Conservation (phyloP, 2,113 vertebrate species). For the Elaphurus davidianus region DNA sequence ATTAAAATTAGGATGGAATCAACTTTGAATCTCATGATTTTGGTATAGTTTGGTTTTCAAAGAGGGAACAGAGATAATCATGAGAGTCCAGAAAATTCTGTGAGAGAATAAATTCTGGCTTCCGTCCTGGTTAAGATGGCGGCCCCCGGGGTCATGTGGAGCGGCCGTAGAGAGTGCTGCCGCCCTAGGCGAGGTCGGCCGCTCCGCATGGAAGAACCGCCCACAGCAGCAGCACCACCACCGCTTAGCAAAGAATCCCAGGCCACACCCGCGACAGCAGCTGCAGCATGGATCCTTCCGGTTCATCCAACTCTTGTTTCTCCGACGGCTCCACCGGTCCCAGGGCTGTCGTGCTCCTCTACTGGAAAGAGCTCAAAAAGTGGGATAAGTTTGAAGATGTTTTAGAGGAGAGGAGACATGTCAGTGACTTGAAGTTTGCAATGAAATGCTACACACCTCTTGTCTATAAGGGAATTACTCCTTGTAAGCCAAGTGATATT, state of each 20-base stretch:
- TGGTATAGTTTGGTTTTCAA: neutral
- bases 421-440: conserved; percentile 94
- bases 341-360: conserved; percentile 56
- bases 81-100: neutral
- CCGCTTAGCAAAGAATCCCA: conserved; percentile 24
- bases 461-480: conserved; percentile 89
- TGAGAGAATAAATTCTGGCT: conserved; percentile 69
- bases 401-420: conserved; percentile 91
- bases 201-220: conserved; percentile 44
- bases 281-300: conserved; percentile 53
- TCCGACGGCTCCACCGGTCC: conserved; percentile 37
- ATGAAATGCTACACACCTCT: conserved; percentile 91
- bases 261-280: conserved; percentile 49
- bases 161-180: neutral
- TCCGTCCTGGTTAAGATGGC: conserved; percentile 74
- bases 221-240: neutral
- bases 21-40: neutral
- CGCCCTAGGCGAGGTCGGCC: conserved; percentile 42
- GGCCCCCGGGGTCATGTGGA: conserved; percentile 23
- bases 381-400: conserved; percentile 96
- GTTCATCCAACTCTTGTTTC: neutral
- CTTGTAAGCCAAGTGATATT: conserved; percentile 86
- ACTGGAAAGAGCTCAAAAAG: conserved; percentile 90
- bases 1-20: neutral
- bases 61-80: neutral